A percentile compares a stretch with the other conserved stretches of the same genome.
Evolutionary conservation across 2,797 vertebrate genomes (phyloP).

Genomic region (Sebastes iracundus): DNA sequence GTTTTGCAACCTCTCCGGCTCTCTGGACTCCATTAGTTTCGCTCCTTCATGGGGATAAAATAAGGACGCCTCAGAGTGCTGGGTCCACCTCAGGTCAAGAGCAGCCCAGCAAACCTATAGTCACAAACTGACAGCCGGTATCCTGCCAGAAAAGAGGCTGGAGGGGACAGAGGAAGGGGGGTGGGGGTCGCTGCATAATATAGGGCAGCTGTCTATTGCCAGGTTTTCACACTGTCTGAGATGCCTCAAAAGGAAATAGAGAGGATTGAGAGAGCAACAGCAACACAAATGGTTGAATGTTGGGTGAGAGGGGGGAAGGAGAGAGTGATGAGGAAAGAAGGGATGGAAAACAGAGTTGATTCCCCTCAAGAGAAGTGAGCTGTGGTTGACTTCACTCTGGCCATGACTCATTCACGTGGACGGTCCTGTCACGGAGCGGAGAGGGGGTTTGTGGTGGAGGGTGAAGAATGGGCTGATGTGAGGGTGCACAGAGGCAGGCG

Average conservation of each 20-base stretch:
- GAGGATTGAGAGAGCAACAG: conserved; percentile 23
- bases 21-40: conserved; percentile 55
- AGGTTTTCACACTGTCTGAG: conserved; percentile 67
- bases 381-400: conserved; percentile 70
- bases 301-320: background rate
- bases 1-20: conserved; percentile 13
- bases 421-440: conserved; percentile 48
- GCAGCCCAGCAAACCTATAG: conserved; percentile 54
- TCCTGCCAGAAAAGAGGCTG: conserved; percentile 61
- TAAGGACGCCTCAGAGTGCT: conserved; percentile 36
- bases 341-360: conserved; percentile 25
- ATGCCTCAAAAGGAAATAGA: conserved; percentile 40
- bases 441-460: background rate
- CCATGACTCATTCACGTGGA: conserved; percentile 72
- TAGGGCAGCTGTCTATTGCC: conserved; percentile 62
- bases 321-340: background rate
- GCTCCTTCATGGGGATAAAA: conserved; percentile 51
- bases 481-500: conserved; percentile 66
- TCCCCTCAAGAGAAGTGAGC: conserved; percentile 66
- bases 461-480: conserved; percentile 67
- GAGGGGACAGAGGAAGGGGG: background rate
- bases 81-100: conserved; percentile 68
- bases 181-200: conserved; percentile 36
- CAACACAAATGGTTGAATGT: conserved; percentile 5
- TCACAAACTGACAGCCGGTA: conserved; percentile 61